Percentiles rank a stretch among this genome's conserved stretches.
Conservation (phyloP, 2,113 vertebrate genomes). For the Tautogolabrus adspersus region DNA sequence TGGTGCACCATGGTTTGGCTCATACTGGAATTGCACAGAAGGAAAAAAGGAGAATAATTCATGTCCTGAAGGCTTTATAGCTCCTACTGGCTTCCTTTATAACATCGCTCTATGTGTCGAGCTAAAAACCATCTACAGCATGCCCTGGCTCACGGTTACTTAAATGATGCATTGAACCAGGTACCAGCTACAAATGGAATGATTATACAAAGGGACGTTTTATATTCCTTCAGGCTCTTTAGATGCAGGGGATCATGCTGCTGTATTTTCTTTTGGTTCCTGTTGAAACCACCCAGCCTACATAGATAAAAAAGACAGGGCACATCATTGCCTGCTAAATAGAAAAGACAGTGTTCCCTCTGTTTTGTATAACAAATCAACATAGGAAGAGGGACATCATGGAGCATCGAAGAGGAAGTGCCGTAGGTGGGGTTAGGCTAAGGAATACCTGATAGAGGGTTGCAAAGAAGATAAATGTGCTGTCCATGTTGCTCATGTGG, state of each 20-base stretch:
- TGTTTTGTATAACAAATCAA: not conserved
- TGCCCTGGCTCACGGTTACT: not conserved
- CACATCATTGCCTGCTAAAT: not conserved
- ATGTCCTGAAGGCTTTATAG: slow-evolving; percentile 25
- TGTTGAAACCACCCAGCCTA: not conserved
- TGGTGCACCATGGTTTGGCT: not conserved
- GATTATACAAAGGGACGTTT: not conserved
- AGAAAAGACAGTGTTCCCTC: not conserved
- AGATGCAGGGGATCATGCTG: not conserved
- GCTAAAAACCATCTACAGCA: slow-evolving; percentile 22
- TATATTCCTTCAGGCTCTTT: not conserved
- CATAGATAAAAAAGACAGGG: not conserved
- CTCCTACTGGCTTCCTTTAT: not conserved
- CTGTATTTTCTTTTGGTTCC: not conserved
- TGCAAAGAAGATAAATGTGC: slow-evolving; percentile 54
- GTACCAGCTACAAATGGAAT: too few relatives aligned
- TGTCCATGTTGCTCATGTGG: slow-evolving; percentile 12
- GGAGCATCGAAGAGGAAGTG: slow-evolving; percentile 19
- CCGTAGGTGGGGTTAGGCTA: slow-evolving; percentile 3
- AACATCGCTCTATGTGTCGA: not conserved
- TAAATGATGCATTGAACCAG: not conserved
- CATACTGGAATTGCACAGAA: not conserved
- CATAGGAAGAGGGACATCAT: not conserved
- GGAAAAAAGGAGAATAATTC: slow-evolving; percentile 8
- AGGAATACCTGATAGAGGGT: slow-evolving; percentile 26